Conservation (phyloP, 2,888 invertebrate genomes). For the Leptura quadrifasciata region DNA sequence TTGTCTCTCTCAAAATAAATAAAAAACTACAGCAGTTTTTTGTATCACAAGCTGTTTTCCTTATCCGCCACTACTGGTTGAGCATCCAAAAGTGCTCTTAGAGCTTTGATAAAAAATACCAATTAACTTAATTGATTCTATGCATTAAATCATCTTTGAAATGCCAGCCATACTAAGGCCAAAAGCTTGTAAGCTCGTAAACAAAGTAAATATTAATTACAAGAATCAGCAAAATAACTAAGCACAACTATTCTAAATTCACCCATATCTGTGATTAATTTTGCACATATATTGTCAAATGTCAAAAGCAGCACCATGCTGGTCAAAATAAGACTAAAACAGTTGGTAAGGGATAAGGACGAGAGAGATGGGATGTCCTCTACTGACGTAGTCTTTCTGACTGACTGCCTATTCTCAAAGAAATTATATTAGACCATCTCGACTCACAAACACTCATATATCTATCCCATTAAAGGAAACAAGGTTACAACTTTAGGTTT, state of each 20-base stretch:
- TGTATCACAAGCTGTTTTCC: background rate
- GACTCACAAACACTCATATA: constrained; percentile 21
- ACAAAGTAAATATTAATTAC: background rate
- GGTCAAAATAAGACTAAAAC: constrained; percentile 70
- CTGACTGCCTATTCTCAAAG: constrained; percentile 62
- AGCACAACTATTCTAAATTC: constrained; percentile 50
- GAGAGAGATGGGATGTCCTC: constrained; percentile 69
- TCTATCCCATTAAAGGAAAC: background rate
- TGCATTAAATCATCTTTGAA: background rate
- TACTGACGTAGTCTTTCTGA: constrained; percentile 68
- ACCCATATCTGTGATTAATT: constrained; percentile 54
- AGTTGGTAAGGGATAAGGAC: constrained; percentile 64
- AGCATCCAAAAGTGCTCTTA: no score
- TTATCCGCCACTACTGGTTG: background rate
- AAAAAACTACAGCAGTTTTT: background rate
- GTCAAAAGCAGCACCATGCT: constrained; percentile 74
- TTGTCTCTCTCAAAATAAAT: background rate
- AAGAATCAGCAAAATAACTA: constrained; percentile 34
- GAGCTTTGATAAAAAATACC: no score
- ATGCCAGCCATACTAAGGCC: background rate
- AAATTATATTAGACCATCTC: constrained; percentile 42
- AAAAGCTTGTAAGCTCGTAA: background rate
- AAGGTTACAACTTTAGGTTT: background rate
- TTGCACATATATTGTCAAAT: constrained; percentile 71
- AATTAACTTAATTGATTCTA: background rate